Evolutionary conservation across 2,113 vertebrate species (phyloP).

Genomic region (Semnornis frantzii): DNA sequence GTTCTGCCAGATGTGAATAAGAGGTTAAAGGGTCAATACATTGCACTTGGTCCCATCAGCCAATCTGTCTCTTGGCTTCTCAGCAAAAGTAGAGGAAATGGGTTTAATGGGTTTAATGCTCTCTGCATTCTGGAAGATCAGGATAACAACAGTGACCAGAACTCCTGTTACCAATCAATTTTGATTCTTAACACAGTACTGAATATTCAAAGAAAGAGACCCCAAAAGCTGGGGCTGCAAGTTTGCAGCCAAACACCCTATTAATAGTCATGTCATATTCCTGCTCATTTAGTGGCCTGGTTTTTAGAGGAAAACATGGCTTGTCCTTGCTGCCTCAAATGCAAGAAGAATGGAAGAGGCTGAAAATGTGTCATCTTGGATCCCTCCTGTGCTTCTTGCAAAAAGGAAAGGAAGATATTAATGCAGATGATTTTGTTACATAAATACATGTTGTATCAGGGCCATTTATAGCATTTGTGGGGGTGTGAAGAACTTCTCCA

Average conservation of each 20-base stretch:
- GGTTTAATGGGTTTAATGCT: background rate
- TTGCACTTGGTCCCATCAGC: background rate
- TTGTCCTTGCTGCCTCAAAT: background rate
- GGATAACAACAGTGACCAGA: background rate
- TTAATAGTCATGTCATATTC: constrained; percentile 2
- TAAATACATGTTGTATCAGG: constrained; percentile 75
- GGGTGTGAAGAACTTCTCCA: constrained; percentile 73
- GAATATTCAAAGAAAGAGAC: background rate
- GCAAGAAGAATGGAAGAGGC: constrained; percentile 24
- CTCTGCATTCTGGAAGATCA: background rate
- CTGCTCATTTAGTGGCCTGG: background rate
- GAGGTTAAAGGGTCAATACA: background rate
- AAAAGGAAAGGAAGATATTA: constrained; percentile 65
- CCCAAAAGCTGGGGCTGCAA: background rate
- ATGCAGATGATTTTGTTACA: constrained; percentile 74
- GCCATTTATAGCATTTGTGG: constrained; percentile 75
- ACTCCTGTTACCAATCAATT: background rate
- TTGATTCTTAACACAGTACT: background rate
- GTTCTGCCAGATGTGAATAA: background rate
- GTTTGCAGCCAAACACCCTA: background rate
- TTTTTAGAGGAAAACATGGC: background rate
- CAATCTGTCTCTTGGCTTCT: background rate
- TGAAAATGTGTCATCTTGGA: constrained; percentile 54
- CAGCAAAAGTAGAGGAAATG: background rate
- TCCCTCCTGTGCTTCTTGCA: constrained; percentile 51